Evolutionary conservation across 2,888 invertebrate genomes (phyloP).

Genomic region (Hydraecia micacea): DNA sequence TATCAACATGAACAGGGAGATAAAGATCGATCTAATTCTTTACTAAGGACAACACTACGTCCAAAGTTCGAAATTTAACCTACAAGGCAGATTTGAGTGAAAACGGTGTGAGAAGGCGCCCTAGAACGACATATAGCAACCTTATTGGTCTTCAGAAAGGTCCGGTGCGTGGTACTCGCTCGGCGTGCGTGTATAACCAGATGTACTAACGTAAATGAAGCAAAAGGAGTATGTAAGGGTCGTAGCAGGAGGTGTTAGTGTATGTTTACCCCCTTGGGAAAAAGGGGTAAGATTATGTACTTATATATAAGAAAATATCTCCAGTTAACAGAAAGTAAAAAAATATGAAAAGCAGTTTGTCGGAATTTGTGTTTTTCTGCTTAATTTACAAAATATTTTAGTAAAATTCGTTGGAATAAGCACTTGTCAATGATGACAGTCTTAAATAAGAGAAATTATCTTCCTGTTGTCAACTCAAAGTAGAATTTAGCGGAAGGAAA

Average conservation of each 20-base stretch:
- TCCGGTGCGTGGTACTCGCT: not conserved
- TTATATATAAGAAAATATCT: not conserved
- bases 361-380: not conserved
- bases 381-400: not conserved
- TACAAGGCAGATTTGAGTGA: not conserved
- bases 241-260: not conserved
- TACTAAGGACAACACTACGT: not conserved
- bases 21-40: not conserved
- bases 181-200: not conserved
- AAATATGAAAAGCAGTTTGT: not conserved
- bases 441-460: conserved; percentile 1
- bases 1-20: not conserved
- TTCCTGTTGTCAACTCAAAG: not conserved
- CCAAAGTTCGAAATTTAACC: not conserved
- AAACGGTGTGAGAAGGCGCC: not conserved
- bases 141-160: not conserved
- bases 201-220: not conserved
- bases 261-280: not conserved
- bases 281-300: no score
- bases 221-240: no score
- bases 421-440: not conserved
- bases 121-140: not conserved
- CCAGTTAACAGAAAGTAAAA: not conserved
- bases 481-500: not conserved
- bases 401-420: not conserved